Base-by-base conservation (phyloP, 2,888 invertebrate genomes). In the Branchellion lobata region DNA sequence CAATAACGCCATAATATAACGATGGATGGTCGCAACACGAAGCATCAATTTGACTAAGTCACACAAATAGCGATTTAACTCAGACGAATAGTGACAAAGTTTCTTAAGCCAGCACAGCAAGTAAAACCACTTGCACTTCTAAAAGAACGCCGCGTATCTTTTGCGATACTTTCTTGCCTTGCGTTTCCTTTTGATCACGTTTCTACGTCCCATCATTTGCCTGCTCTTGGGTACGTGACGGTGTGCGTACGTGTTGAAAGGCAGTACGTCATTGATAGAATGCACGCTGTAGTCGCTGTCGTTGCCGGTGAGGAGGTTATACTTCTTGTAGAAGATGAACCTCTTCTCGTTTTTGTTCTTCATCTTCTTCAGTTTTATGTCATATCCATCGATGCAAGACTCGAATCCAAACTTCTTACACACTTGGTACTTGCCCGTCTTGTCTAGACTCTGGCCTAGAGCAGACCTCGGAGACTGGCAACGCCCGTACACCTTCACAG, bases 381-480 rank as follows among this genome's bases (percentile, higher is more conserved):
- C 61, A 21, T 57, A 27, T 8, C n/a, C 36, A 2, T 68, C 21
- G 2, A 33, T 34, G 69, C 80, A 80, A 29, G 53, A 21, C 47
- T 74, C 74, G 21, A 36, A 51, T n/a, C 74, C 79, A 21, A 24
- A 27, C 18, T 51, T 21, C 31, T n/a, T 31, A 51, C 81, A 81
- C 21, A 81, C 81, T 21, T 79, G 57, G 53, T 81, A 81, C 53
- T 80, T 81, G 27, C 61, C 72, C 18, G 65, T 40, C 34, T 53
- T 33, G 21, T 31, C 57, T 61, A 81, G 74, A 24, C 78, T 71
- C 34, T 81, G 79, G 0, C 72, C 75, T 24, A 51, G 18, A 18
- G 57, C 51, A 27, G 53, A 33, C 57, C 34, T n/a, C 0, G 82
- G 82, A 5, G 74, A 68, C 11, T 34, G 18, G 79, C 82, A 82